A percentile compares a stretch with the other conserved stretches of the same genome.
phyloP scores from a whole-genome alignment of 2,888 invertebrate species.

The Zaprionus obscuricornis region DNA sequence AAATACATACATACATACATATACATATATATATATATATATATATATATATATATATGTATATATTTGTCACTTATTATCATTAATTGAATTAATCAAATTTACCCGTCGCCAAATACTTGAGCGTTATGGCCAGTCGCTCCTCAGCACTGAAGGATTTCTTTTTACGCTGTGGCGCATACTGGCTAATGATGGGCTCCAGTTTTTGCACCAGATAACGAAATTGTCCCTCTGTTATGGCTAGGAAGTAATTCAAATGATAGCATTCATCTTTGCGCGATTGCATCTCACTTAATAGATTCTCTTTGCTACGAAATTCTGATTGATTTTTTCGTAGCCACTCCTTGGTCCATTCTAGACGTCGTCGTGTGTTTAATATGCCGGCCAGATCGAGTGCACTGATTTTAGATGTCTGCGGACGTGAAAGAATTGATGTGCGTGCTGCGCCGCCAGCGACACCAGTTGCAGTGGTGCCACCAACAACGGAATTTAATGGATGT shows the following conservation, averaged over 20 bases:
- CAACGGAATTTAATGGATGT: conserved; percentile 30
- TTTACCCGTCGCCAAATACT: conserved; percentile 83
- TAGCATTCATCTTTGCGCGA: conserved; percentile 81
- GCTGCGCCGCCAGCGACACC: conserved; percentile 57
- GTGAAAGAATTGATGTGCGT: conserved; percentile 62
- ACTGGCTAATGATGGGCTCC: conserved; percentile 80
- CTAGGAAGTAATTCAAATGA: conserved; percentile 81
- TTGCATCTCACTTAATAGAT: conserved; percentile 79
- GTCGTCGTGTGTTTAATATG: conserved; percentile 79
- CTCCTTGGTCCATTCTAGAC: conserved; percentile 82
- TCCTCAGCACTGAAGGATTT: conserved; percentile 82
- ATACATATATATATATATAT: conserved; percentile 1
- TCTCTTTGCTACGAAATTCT: conserved; percentile 81
- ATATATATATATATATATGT: neutral
- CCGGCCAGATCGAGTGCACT: conserved; percentile 79
- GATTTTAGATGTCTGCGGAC: conserved; percentile 71
- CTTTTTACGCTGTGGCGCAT: conserved; percentile 82
- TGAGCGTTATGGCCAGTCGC: conserved; percentile 81
- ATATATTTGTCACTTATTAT: neutral
- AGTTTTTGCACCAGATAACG: conserved; percentile 80
- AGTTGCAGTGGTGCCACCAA: conserved; percentile 15
- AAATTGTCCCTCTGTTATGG: conserved; percentile 82
- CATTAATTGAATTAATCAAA: too few relatives aligned
- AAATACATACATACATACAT: neutral
- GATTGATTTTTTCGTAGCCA: conserved; percentile 81